These are phyloP conservation scores for Drosophila peninsularis DNA, from an alignment of 2,888 invertebrate genomes.

Conservation along the genomic window DNA sequence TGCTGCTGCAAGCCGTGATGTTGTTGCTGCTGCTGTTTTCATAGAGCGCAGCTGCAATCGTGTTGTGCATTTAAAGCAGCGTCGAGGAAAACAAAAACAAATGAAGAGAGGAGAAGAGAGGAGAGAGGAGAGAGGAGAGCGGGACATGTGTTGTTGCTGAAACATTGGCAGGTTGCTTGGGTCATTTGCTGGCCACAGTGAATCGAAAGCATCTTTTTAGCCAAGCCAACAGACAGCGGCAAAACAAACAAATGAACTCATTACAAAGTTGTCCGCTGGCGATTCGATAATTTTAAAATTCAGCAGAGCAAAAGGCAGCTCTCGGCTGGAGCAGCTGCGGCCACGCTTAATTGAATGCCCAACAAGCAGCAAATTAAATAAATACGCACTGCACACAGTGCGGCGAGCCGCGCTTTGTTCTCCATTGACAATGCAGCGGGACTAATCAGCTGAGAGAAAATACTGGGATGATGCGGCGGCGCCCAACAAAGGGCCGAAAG, in stretches of 20 bases:
- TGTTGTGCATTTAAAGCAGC: constrained; percentile 68
- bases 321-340: constrained; percentile 58
- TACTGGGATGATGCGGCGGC: constrained; percentile 42
- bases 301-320: constrained; percentile 55
- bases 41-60: constrained; percentile 39
- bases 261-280: constrained; percentile 68
- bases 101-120: neutral
- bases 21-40: constrained; percentile 44
- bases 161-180: constrained; percentile 30
- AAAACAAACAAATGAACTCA: constrained; percentile 56
- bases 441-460: constrained; percentile 74
- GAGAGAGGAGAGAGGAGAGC: neutral
- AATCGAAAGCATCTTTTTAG: constrained; percentile 46
- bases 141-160: constrained; percentile 19
- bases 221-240: constrained; percentile 12
- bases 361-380: constrained; percentile 66
- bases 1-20: constrained; percentile 33
- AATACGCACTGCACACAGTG: constrained; percentile 48
- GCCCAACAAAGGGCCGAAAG: constrained; percentile 37
- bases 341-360: constrained; percentile 73
- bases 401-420: constrained; percentile 47
- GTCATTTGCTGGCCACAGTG: constrained; percentile 39
- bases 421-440: constrained; percentile 68
- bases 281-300: constrained; percentile 67
- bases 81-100: constrained; percentile 1